Percentiles rank a stretch among this genome's conserved stretches.
These are phyloP conservation scores for Lepidostoma basale DNA, from an alignment of 1,140 invertebrate species.

Conservation along the genomic window DNA sequence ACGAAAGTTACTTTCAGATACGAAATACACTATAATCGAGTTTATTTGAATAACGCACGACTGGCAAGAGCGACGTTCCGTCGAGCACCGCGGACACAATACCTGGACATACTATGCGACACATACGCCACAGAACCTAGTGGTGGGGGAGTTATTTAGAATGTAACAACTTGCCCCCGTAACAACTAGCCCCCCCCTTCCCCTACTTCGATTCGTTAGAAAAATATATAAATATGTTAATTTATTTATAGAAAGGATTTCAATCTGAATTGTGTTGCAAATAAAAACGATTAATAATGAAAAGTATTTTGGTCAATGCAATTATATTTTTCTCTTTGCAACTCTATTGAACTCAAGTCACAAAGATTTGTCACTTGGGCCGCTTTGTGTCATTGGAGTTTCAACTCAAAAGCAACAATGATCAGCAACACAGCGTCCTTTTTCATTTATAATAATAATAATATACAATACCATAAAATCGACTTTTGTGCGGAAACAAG, in stretches of 20 bases:
- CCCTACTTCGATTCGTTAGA: too few species aligned
- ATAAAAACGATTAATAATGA: neutral
- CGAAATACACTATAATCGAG: too few species aligned
- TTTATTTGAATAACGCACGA: too few species aligned
- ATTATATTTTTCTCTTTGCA: neutral
- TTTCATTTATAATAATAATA: conserved; percentile 7
- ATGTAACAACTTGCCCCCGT: too few species aligned
- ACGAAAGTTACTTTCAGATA: too few species aligned
- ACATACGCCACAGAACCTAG: too few species aligned
- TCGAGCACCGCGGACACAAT: too few species aligned
- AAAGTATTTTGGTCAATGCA: neutral
- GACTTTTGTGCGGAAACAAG: conserved; percentile 21
- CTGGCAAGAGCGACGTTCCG: too few species aligned
- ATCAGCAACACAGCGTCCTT: neutral
- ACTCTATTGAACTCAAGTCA: neutral
- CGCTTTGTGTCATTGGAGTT: neutral
- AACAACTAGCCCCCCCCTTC: too few species aligned
- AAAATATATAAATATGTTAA: neutral
- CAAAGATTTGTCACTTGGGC: too few species aligned
- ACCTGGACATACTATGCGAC: too few species aligned
- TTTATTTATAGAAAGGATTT: neutral
- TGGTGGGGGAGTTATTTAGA: too few species aligned
- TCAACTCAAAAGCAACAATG: neutral
- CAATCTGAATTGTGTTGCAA: neutral
- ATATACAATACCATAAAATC: conserved; percentile 30